These are phyloP conservation scores for Phyllopteryx taeniolatus DNA, from an alignment of 2,113 vertebrate species.

Conservation along the genomic window DNA sequence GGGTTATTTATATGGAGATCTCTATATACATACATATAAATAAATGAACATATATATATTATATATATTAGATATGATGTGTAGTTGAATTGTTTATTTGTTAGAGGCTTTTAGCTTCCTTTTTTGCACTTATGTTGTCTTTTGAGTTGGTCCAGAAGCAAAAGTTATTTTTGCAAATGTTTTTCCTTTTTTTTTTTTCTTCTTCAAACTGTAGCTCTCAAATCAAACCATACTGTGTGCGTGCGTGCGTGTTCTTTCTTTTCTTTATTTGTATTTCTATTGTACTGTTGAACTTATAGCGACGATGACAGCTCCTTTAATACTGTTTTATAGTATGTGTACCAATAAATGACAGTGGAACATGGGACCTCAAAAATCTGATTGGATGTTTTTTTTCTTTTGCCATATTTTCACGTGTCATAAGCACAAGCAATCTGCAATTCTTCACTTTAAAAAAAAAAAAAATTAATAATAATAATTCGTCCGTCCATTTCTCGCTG, in stretches of 20 bases:
- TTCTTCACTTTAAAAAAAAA: background rate
- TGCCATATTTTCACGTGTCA: background rate
- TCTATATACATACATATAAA: conserved; percentile 53
- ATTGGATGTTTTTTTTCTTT: background rate
- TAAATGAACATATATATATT: conserved; percentile 72
- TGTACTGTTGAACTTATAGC: conserved; percentile 80
- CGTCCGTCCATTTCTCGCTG: background rate
- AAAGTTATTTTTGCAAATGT: conserved; percentile 76
- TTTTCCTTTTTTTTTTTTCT: conserved; percentile 68
- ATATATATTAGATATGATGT: conserved; percentile 74
- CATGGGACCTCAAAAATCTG: conserved; percentile 35
- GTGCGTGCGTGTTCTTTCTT: background rate
- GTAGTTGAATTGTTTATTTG: conserved; percentile 74
- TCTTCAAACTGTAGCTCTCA: conserved; percentile 73
- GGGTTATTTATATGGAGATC: conserved; percentile 77
- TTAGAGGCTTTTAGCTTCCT: conserved; percentile 66
- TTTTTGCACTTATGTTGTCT: conserved; percentile 75
- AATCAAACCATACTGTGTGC: conserved; percentile 65
- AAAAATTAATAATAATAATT: background rate
- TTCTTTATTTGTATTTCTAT: conserved; percentile 75
- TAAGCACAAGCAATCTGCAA: background rate
- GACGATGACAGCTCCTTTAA: conserved; percentile 80
- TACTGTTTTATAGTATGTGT: conserved; percentile 87
- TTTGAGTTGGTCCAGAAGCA: conserved; percentile 70
- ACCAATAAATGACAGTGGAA: conserved; percentile 78